phyloP scores from a whole-genome alignment of 2,113 vertebrate genomes.

The Bufo bufo region DNA sequence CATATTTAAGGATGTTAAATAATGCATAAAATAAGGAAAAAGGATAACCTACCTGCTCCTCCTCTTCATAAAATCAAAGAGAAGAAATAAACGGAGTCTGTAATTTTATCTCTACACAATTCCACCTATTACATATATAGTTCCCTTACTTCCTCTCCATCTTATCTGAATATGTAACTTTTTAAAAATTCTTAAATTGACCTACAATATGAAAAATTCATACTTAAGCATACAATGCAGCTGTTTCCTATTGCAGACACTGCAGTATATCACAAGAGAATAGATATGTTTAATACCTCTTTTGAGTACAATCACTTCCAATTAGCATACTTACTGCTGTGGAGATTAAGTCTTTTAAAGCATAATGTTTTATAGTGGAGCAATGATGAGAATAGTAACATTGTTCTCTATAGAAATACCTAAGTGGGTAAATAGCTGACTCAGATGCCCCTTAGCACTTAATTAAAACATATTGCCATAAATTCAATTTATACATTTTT shows the following conservation, averaged over 20 bases:
- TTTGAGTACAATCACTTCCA: conserved; percentile 43
- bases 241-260: conserved; percentile 27
- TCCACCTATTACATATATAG: background rate
- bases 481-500: conserved; percentile 40
- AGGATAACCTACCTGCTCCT: too few relatives aligned
- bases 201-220: conserved; percentile 31
- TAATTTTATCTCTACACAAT: background rate
- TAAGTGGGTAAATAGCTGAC: conserved; percentile 53
- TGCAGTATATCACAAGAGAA: conserved; percentile 39
- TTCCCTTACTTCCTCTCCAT: conserved; percentile 6
- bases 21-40: too few relatives aligned
- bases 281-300: conserved; percentile 48
- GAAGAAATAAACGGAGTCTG: too few relatives aligned
- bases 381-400: conserved; percentile 41
- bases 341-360: conserved; percentile 42
- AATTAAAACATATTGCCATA: conserved; percentile 54
- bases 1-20: too few relatives aligned
- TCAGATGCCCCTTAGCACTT: conserved; percentile 55
- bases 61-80: too few relatives aligned
- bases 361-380: conserved; percentile 49
- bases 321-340: conserved; percentile 50
- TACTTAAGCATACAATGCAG: background rate
- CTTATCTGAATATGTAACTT: conserved; percentile 37
- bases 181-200: conserved; percentile 12
- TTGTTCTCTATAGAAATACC: conserved; percentile 40